Percentiles rank a stretch among this genome's conserved stretches.
Conservation (phyloP, 1,140 invertebrate species). For the Gryon sp. region DNA sequence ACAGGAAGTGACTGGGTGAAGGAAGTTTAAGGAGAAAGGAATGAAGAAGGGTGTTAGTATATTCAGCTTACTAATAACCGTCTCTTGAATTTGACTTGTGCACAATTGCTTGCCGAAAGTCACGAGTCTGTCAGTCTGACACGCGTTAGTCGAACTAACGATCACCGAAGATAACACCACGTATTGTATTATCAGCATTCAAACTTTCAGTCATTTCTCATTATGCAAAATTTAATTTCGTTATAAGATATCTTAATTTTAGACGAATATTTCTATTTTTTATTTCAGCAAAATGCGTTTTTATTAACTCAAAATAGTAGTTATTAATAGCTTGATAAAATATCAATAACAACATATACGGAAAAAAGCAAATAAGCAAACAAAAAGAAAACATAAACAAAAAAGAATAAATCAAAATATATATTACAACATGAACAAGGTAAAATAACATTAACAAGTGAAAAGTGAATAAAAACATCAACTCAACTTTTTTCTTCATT, state of each 20-base stretch:
- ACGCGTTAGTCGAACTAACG: constrained; percentile 18
- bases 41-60: constrained; percentile 9
- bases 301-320: too few relatives aligned
- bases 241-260: not conserved
- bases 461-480: too few relatives aligned
- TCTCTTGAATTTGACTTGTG: constrained; percentile 27
- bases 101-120: constrained; percentile 20
- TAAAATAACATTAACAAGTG: too few relatives aligned
- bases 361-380: too few relatives aligned
- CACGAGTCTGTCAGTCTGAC: constrained; percentile 35
- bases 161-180: constrained; percentile 42
- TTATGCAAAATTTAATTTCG: constrained; percentile 1
- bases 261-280: too few relatives aligned
- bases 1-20: too few relatives aligned
- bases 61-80: constrained; percentile 50
- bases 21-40: not conserved
- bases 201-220: constrained; percentile 10
- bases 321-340: too few relatives aligned
- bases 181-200: constrained; percentile 40
- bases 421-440: too few relatives aligned
- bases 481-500: not conserved
- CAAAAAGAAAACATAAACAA: too few relatives aligned
- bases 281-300: too few relatives aligned
- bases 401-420: too few relatives aligned
- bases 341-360: too few relatives aligned